Conservation (phyloP, 2,888 invertebrate species). For the Diploptera punctata region DNA sequence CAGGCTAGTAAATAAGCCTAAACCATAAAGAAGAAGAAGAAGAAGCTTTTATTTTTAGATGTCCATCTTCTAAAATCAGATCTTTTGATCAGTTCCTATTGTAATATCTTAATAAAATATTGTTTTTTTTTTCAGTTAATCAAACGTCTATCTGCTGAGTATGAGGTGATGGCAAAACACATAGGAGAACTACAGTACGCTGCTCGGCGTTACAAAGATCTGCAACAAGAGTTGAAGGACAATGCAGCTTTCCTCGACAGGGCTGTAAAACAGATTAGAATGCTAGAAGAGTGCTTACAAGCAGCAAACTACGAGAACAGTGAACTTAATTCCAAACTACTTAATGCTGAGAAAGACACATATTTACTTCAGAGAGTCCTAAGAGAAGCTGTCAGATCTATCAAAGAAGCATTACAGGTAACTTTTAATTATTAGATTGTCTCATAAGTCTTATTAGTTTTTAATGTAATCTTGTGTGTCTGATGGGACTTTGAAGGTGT, state of each 20-base stretch:
- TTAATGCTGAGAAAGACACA: slow-evolving; percentile 61
- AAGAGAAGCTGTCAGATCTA: slow-evolving; percentile 58
- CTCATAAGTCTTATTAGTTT: too few relatives aligned
- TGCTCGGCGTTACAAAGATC: slow-evolving; percentile 39
- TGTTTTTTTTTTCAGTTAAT: slow-evolving; percentile 32
- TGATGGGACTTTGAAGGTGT: too few relatives aligned
- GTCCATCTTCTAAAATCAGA: too few relatives aligned
- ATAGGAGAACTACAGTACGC: slow-evolving; percentile 45
- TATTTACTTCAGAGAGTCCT: slow-evolving; percentile 64
- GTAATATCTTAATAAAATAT: background rate
- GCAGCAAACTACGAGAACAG: slow-evolving; percentile 58
- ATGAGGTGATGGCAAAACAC: slow-evolving; percentile 43
- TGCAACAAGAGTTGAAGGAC: slow-evolving; percentile 42
- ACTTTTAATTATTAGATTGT: background rate
- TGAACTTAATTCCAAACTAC: slow-evolving; percentile 56
- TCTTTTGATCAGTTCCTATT: background rate
- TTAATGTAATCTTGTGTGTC: too few relatives aligned
- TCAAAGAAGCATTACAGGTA: slow-evolving; percentile 49
- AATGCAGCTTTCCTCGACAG: slow-evolving; percentile 27
- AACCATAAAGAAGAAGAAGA: too few relatives aligned
- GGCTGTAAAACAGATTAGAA: slow-evolving; percentile 42
- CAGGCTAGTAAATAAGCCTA: too few relatives aligned
- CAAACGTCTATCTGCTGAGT: slow-evolving; percentile 58
- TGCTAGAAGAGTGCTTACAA: slow-evolving; percentile 65
- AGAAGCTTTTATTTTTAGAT: too few relatives aligned